These are phyloP conservation scores for Channallabes apus DNA, from an alignment of 2,797 vertebrate species.

Conservation along the genomic window DNA sequence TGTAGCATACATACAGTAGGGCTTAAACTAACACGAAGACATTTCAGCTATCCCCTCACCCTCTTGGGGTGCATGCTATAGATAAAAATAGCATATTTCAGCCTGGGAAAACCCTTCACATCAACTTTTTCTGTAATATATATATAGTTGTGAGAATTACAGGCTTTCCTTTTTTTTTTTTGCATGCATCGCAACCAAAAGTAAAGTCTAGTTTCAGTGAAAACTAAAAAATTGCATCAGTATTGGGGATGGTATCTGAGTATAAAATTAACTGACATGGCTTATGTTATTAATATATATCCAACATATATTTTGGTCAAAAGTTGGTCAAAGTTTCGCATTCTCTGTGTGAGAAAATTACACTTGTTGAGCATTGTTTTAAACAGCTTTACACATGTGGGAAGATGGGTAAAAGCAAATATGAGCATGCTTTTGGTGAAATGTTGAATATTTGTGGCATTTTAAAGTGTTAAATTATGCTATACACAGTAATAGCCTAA, in stretches of 20 bases:
- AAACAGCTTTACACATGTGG: background rate
- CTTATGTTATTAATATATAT: background rate
- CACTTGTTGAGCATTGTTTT: background rate
- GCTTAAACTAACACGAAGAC: background rate
- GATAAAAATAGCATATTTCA: conserved; percentile 17
- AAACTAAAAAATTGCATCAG: background rate
- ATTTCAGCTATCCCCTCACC: background rate
- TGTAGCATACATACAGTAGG: conserved; percentile 21
- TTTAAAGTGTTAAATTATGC: background rate
- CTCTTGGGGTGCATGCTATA: background rate
- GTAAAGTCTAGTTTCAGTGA: background rate
- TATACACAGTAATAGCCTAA: too few species aligned
- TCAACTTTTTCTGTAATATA: conserved; percentile 14
- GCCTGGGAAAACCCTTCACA: conserved; percentile 25
- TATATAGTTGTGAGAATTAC: conserved; percentile 20
- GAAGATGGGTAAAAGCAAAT: background rate
- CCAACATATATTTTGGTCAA: too few species aligned
- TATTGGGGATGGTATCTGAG: background rate
- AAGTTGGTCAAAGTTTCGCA: background rate
- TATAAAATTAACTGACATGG: background rate
- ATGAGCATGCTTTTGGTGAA: background rate
- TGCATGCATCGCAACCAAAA: background rate
- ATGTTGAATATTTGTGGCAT: background rate
- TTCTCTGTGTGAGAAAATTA: background rate
- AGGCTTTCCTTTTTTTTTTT: conserved; percentile 7